Base-by-base conservation (phyloP, 2,797 vertebrate genomes). In the Spinus pinus region DNA sequence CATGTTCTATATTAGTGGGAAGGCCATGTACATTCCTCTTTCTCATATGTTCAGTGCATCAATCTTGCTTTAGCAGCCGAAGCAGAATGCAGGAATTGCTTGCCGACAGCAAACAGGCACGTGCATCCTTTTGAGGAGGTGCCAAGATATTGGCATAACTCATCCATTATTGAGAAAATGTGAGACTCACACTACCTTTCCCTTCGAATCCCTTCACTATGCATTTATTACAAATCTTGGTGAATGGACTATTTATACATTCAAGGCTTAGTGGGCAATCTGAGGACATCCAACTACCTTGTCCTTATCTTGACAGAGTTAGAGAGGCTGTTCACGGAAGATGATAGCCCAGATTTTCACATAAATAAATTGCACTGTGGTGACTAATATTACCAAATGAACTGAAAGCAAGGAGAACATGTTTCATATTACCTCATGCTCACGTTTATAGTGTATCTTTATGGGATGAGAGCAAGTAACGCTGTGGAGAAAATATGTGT, bases 21-120 rank as follows among this genome's bases (percentile, higher is more conserved):
- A 79, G 27, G 9, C 17, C 33, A 42, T 2, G 8, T 14, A 7
- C 1, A 4, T n/a, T 25, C 28, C 50, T 67, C 14, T 64, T 72
- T 35, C 50, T 54, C 19, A 24, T 2, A 20, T 0, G 1, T 4
- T 47, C 33, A 14, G 44, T 13, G 18, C 18, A 53, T 27, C 58
- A 7, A 10, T 37, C 41, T 53, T 54, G 44, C 51, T 30, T 46
- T 21, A 62, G 39, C 18, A 35, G 49, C 21, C 56, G 22, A 53
- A 72, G 21, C 7, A 30, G 31, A 56, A 66, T 0, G 27, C 27
- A 44, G 11, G 12, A 56, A 75, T 77, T 17, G 1, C 30, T 31
- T 49, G 20, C 27, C 0, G 0, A 15, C 2, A 30, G 28, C 31
- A 22, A 81, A 65, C 9, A 5, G 9, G 47, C 10, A 88, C 0